Conservation (phyloP, 2,113 vertebrate species). For the Cheirogaleus medius region DNA sequence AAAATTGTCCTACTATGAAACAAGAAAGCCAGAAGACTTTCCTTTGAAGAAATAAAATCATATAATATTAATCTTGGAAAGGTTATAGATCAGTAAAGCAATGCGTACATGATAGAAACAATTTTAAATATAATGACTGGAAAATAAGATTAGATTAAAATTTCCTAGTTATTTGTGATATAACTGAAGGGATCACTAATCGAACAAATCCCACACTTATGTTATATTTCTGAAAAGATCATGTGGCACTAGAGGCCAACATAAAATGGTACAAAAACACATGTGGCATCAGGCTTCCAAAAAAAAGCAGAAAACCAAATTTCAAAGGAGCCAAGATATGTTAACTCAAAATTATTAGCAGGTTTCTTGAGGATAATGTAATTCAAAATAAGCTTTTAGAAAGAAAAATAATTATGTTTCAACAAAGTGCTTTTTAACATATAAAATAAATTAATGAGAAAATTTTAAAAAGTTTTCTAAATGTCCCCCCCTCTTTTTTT, state of each 20-base stretch:
- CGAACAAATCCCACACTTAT: background rate
- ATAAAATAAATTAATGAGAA: background rate
- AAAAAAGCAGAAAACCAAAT: background rate
- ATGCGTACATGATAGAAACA: background rate
- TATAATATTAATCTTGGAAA: background rate
- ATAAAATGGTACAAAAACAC: background rate
- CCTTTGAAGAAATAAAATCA: constrained; percentile 22
- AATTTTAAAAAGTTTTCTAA: background rate
- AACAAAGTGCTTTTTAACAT: background rate
- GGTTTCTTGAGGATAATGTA: background rate
- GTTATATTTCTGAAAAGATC: background rate
- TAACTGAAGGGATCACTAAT: background rate
- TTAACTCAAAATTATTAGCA: background rate
- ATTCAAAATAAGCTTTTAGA: background rate
- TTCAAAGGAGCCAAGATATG: background rate
- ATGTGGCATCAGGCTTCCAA: background rate
- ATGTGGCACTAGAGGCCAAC: background rate
- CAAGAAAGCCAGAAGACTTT: background rate
- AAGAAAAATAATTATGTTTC: background rate
- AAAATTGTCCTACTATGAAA: background rate
- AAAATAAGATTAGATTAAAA: background rate
- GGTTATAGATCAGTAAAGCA: background rate
- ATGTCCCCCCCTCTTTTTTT: background rate
- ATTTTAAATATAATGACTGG: background rate
- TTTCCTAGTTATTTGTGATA: background rate